These are phyloP conservation scores for Scaptomyza cyrtandrae DNA, from an alignment of 2,888 invertebrate species.

Conservation along the genomic window DNA sequence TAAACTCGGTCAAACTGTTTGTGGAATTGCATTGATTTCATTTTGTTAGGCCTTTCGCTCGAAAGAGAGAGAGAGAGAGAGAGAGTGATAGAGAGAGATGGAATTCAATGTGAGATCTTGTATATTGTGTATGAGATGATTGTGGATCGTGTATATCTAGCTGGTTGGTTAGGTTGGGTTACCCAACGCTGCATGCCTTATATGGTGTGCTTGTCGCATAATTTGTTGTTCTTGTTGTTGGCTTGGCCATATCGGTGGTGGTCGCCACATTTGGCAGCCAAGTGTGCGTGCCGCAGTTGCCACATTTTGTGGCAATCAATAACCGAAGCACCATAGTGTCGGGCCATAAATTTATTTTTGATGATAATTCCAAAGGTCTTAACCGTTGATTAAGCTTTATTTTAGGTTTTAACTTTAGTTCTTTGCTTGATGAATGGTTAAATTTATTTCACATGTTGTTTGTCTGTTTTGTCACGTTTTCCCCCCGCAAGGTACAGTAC, in stretches of 20 bases:
- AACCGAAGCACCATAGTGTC: conserved; percentile 54
- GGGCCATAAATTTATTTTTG: conserved; percentile 34
- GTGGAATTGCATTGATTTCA: conserved; percentile 55
- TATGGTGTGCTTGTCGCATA: conserved; percentile 66
- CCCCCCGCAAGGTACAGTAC: too few relatives aligned
- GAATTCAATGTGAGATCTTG: conserved; percentile 6
- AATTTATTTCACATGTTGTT: too few relatives aligned
- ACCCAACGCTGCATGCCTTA: conserved; percentile 61
- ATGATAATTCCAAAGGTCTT: conserved; percentile 13
- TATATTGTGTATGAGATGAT: conserved; percentile 12
- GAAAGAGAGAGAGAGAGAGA: background rate
- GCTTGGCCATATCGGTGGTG: conserved; percentile 55
- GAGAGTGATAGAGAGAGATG: too few relatives aligned
- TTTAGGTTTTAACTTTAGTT: background rate
- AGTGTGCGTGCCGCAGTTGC: conserved; percentile 68
- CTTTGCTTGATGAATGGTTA: background rate
- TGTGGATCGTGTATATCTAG: background rate
- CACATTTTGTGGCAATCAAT: conserved; percentile 78
- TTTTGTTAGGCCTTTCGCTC: conserved; percentile 28
- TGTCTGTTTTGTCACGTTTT: too few relatives aligned
- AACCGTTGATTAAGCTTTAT: background rate
- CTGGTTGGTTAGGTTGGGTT: conserved; percentile 37
- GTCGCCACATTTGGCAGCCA: conserved; percentile 50
- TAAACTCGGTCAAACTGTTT: conserved; percentile 49
- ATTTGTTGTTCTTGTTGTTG: conserved; percentile 72